phyloP scores from a whole-genome alignment of 2,888 invertebrate species.

The Sepioteuthis lessoniana region DNA sequence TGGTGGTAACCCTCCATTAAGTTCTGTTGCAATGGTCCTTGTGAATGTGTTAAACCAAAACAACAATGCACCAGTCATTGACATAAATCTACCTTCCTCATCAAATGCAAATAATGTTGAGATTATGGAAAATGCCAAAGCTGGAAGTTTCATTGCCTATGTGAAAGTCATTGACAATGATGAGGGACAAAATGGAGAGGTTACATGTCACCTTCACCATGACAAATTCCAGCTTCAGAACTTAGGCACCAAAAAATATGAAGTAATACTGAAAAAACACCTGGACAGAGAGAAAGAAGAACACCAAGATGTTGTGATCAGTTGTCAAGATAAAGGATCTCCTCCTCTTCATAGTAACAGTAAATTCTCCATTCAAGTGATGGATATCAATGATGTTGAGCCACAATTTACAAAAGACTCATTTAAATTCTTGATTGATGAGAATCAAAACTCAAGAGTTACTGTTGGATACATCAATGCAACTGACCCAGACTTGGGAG shows the following conservation, averaged over 20 bases:
- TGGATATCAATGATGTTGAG: neutral
- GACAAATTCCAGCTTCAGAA: neutral
- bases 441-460: neutral
- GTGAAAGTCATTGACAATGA: neutral
- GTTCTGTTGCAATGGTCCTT: neutral
- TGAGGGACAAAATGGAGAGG: neutral
- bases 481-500: slow-evolving; percentile 14
- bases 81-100: neutral
- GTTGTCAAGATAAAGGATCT: slow-evolving; percentile 16
- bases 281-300: neutral
- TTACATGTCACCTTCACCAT: neutral
- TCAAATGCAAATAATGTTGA: neutral
- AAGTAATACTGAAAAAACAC: neutral
- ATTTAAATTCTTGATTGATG: slow-evolving; percentile 21
- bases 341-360: slow-evolving; percentile 33
- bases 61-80: neutral
- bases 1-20: neutral
- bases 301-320: slow-evolving; percentile 13
- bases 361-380: slow-evolving; percentile 23
- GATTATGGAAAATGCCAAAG: neutral
- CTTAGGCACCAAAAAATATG: slow-evolving; percentile 3
- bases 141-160: neutral
- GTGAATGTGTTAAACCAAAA: neutral
- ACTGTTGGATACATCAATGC: slow-evolving; percentile 13
- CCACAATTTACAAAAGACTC: slow-evolving; percentile 14